Base-by-base conservation (phyloP, 2,888 invertebrate species). In the Cyclophora albipunctata region DNA sequence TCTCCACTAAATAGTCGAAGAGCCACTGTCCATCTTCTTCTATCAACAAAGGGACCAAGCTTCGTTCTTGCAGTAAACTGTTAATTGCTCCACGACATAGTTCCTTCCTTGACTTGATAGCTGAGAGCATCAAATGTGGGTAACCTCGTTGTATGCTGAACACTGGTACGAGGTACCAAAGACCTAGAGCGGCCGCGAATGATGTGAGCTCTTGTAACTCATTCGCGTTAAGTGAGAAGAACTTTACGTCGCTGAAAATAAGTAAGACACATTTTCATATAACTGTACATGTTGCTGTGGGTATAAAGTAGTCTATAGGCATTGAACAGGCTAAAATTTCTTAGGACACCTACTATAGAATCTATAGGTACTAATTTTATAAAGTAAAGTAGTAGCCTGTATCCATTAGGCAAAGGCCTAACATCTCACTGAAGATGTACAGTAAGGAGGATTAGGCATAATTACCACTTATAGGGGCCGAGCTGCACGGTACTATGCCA, bases 1-100 rank as follows among this genome's bases (percentile, higher is more conserved):
- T 89, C 40, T 84, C 82, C 40, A 81, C 73, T 34, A 92, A 78
- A 66, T 89, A 91, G 58, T 89, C 84, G 60, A 88, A 82, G 0
- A 88, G 64, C 84, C 87, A 78, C 66, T 90, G 83, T 63, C 89
- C 69, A 71, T 84, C 78, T 78, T 83, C 81, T 55, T 86, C 81
- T 34, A 87, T 54, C 49, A 89, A 52, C 5, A 83, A 54, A 0
- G 85, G 83, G 7, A 86, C 78, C 0, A 88, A 57, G 50, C 79
- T 79, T 3, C 64, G 60, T 40, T 88, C 67, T 34, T 62, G 63
- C 20, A 87, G 51, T 0, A 87, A 53, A 49, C 77, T 79, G 43
- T 74, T 64, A 4, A 87, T 41, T 0, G 86, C 81, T 0, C 83
- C 85, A 4, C 86, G 68, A 63, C 85, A 89, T 7, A 83, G 67